Conservation (phyloP, 1,140 invertebrate species). For the Planococcus citri region DNA sequence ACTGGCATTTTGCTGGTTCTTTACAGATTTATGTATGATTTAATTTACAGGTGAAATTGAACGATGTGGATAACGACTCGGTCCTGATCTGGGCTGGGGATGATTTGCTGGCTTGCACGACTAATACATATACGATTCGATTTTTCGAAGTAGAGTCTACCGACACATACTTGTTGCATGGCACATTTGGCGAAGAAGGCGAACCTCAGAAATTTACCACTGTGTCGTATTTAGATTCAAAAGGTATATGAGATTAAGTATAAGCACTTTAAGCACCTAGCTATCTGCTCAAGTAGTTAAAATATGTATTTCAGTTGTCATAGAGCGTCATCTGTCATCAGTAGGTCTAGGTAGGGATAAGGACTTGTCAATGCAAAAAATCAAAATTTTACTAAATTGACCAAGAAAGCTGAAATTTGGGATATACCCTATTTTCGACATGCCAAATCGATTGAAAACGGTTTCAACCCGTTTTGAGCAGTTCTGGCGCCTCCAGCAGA, state of each 20-base stretch:
- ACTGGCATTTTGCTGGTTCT: too few species aligned
- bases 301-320: too few species aligned
- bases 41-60: conserved; percentile 56
- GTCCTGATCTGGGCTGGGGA: conserved; percentile 56
- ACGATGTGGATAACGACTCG: conserved; percentile 43
- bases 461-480: too few species aligned
- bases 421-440: too few species aligned
- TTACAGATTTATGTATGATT: background rate
- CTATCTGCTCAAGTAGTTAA: too few species aligned
- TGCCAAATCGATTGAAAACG: too few species aligned
- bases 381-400: too few species aligned
- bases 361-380: too few species aligned
- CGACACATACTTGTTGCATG: conserved; percentile 70
- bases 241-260: conserved; percentile 30
- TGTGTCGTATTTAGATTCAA: conserved; percentile 46
- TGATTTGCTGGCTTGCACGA: conserved; percentile 58
- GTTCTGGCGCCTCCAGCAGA: too few species aligned
- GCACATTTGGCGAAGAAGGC: conserved; percentile 26
- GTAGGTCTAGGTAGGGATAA: too few species aligned
- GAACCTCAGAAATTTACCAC: conserved; percentile 54
- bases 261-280: conserved; percentile 19
- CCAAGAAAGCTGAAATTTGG: too few species aligned
- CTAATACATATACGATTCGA: conserved; percentile 64
- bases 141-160: conserved; percentile 89
- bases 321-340: too few species aligned